These are phyloP conservation scores for Pegoplata infirma DNA, from an alignment of 2,888 invertebrate genomes.

Conservation along the genomic window DNA sequence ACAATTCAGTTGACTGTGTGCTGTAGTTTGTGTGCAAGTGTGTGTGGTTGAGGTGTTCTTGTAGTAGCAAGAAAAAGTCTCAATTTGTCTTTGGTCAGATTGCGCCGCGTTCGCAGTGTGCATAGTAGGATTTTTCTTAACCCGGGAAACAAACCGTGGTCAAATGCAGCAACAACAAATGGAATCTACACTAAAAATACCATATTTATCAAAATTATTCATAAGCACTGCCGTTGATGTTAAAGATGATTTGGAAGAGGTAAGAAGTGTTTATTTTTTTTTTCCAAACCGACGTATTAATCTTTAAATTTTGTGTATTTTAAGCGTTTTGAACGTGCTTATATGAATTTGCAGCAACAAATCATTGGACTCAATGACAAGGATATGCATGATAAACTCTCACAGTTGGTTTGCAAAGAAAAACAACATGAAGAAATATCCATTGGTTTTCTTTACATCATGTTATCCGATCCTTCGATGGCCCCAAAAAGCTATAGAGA, in stretches of 20 bases:
- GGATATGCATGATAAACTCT: slow-evolving; percentile 94
- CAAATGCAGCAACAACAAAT: slow-evolving; percentile 66
- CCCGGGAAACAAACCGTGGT: slow-evolving; percentile 45
- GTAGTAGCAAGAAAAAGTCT: slow-evolving; percentile 43
- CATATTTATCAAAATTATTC: slow-evolving; percentile 84
- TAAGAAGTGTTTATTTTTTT: slow-evolving; percentile 77
- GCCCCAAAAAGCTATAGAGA: slow-evolving; percentile 94
- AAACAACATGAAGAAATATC: slow-evolving; percentile 94
- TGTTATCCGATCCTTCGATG: slow-evolving; percentile 89
- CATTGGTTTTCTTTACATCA: slow-evolving; percentile 91
- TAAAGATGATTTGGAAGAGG: slow-evolving; percentile 95
- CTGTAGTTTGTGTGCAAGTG: slow-evolving; percentile 33
- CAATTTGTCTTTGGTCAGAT: slow-evolving; percentile 36
- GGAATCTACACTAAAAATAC: slow-evolving; percentile 74
- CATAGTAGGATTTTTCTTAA: slow-evolving; percentile 13
- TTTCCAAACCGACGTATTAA: too few species aligned
- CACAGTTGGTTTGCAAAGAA: slow-evolving; percentile 92
- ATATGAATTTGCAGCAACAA: slow-evolving; percentile 86
- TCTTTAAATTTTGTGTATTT: slow-evolving; percentile 35
- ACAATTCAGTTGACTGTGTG: slow-evolving; percentile 39
- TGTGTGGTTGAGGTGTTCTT: slow-evolving; percentile 43
- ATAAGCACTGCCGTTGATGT: slow-evolving; percentile 89
- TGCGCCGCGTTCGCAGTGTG: too few species aligned
- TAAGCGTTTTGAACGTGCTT: slow-evolving; percentile 94
- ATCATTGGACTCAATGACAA: slow-evolving; percentile 93